Evolutionary conservation across 2,888 invertebrate species (phyloP).

Genomic region (Drosophila nr. fundita): DNA sequence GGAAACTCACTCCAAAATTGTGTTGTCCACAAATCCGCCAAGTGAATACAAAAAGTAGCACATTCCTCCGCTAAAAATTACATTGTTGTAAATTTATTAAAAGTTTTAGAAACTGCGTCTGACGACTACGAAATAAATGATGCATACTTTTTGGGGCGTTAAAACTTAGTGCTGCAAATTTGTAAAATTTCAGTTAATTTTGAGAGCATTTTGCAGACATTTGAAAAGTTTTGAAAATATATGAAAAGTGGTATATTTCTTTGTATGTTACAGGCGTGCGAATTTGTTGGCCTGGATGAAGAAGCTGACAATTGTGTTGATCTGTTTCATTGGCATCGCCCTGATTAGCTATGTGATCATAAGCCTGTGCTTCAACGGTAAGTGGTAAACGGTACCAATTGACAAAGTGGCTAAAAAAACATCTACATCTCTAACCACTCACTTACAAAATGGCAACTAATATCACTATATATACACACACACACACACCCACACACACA

Average conservation of each 20-base stretch:
- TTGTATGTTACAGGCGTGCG: conserved; percentile 72
- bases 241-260: neutral
- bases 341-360: conserved; percentile 83
- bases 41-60: neutral
- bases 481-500: conserved; percentile 28
- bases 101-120: neutral
- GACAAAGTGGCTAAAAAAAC: conserved; percentile 8
- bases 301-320: conserved; percentile 82
- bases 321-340: conserved; percentile 83
- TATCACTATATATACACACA: conserved; percentile 4
- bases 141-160: conserved; percentile 12
- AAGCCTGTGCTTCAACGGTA: conserved; percentile 83
- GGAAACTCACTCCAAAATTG: neutral
- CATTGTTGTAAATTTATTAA: neutral
- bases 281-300: conserved; percentile 83
- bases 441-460: conserved; percentile 45
- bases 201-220: neutral
- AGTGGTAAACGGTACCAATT: conserved; percentile 54
- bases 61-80: neutral
- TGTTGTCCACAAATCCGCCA: neutral
- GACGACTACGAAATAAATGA: neutral
- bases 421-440: conserved; percentile 32
- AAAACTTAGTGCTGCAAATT: too few relatives aligned
- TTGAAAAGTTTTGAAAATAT: neutral
- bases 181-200: neutral